Evolutionary conservation across 2,797 vertebrate species (phyloP).

Genomic region (Percopsis omiscomaycus): DNA sequence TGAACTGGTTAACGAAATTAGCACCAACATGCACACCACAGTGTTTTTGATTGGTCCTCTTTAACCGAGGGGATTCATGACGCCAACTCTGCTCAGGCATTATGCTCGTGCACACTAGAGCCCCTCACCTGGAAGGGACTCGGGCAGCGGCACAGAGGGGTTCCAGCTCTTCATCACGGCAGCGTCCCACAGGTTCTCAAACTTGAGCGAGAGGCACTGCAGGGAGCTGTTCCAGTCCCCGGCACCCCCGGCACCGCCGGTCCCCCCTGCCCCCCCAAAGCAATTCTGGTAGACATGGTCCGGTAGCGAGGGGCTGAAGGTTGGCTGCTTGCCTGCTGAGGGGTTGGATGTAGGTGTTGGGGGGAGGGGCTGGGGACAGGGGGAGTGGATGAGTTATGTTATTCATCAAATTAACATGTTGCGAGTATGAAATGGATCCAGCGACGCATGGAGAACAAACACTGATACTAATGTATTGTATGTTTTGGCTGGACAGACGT

Average conservation of each 20-base stretch:
- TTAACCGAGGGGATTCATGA: too few species aligned
- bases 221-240: constrained; percentile 94
- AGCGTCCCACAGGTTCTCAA: constrained; percentile 96
- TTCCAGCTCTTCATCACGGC: constrained; percentile 98
- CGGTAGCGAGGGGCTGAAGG: constrained; percentile 90
- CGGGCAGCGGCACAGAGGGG: constrained; percentile 90
- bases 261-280: constrained; percentile 85
- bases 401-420: too few species aligned
- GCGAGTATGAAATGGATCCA: too few species aligned
- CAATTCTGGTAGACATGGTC: constrained; percentile 96
- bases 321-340: constrained; percentile 88
- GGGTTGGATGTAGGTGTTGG: constrained; percentile 88
- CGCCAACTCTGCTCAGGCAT: too few species aligned
- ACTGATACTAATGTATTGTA: too few species aligned
- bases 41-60: too few species aligned
- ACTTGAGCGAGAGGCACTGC: constrained; percentile 86
- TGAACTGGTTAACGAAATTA: too few species aligned
- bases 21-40: too few species aligned
- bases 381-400: background rate
- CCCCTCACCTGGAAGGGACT: constrained; percentile 89
- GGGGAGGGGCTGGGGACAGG: constrained; percentile 82
- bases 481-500: too few species aligned
- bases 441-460: too few species aligned
- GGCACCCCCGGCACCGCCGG: constrained; percentile 79
- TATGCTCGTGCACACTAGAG: background rate